Evolutionary conservation across 2,797 vertebrate genomes (phyloP).

Genomic region (Peromyscus melanophrys): DNA sequence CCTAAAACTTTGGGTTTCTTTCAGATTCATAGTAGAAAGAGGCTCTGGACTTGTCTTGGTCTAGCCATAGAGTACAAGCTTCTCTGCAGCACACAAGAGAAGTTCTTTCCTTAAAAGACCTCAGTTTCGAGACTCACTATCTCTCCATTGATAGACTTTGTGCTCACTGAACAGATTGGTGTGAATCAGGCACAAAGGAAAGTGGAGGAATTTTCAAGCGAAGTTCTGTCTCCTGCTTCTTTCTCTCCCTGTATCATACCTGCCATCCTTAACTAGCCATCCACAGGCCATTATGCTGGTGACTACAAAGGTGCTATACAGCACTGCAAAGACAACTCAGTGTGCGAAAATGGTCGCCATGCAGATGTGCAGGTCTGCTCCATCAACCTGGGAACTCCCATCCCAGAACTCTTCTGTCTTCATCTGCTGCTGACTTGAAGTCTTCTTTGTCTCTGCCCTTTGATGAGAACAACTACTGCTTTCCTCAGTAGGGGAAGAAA

Average conservation of each 20-base stretch:
- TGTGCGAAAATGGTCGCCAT: background rate
- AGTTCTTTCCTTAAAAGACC: background rate
- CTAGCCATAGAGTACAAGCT: background rate
- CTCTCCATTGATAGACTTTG: background rate
- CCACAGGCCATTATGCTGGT: accelerated
- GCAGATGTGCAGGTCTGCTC: background rate
- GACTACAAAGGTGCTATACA: background rate
- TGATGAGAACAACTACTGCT: background rate
- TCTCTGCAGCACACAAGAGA: background rate
- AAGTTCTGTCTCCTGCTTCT: background rate
- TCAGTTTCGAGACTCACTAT: background rate
- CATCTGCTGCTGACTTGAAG: background rate
- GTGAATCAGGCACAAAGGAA: background rate
- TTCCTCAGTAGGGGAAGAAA: background rate
- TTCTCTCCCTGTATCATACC: no score
- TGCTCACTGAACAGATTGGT: background rate
- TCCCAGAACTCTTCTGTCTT: background rate
- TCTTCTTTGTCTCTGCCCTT: background rate
- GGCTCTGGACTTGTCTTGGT: background rate
- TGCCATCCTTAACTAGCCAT: background rate
- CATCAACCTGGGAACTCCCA: no score
- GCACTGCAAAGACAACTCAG: background rate
- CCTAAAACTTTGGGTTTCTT: background rate
- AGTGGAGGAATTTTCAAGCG: no score
- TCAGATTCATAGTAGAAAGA: background rate